Conservation (phyloP, 53 echinoderm and acorn worm species). For the Echinarachnius parma region DNA sequence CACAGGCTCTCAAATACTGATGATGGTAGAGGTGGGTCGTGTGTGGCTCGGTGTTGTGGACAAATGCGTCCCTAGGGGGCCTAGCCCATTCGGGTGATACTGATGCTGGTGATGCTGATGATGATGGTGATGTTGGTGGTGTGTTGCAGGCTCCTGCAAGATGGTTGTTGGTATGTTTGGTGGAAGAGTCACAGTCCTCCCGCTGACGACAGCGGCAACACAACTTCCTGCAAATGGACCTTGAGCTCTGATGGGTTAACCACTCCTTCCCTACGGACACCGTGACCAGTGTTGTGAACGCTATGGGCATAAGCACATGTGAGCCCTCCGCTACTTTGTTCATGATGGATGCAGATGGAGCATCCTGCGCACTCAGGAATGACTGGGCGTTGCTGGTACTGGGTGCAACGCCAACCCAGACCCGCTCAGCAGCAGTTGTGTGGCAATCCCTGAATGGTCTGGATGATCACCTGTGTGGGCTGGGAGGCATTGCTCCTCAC, state of each 20-base stretch:
- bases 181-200: constrained; percentile 4
- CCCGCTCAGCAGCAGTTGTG: constrained; percentile 52
- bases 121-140: constrained; percentile 11
- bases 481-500: constrained; percentile 15
- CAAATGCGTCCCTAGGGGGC: neutral
- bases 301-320: constrained; percentile 61
- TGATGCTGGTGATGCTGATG: too few relatives aligned
- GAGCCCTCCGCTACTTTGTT: constrained; percentile 11
- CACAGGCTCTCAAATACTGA: constrained; percentile 28
- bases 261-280: neutral
- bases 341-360: neutral
- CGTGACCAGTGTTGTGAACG: neutral
- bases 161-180: too few relatives aligned
- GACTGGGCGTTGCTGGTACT: constrained; percentile 28
- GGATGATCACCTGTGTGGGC: constrained; percentile 77
- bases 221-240: constrained; percentile 27
- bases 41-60: neutral
- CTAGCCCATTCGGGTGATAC: too few relatives aligned
- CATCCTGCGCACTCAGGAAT: neutral
- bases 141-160: constrained; percentile 7
- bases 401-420: neutral
- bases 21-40: constrained; percentile 10
- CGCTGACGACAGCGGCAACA: constrained; percentile 11
- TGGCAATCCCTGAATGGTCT: constrained; percentile 64
- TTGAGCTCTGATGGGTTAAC: constrained; percentile 22